A percentile compares a stretch with the other conserved stretches of the same genome.
Evolutionary conservation across 2,113 vertebrate species (phyloP).

Genomic region (Tyto alba): DNA sequence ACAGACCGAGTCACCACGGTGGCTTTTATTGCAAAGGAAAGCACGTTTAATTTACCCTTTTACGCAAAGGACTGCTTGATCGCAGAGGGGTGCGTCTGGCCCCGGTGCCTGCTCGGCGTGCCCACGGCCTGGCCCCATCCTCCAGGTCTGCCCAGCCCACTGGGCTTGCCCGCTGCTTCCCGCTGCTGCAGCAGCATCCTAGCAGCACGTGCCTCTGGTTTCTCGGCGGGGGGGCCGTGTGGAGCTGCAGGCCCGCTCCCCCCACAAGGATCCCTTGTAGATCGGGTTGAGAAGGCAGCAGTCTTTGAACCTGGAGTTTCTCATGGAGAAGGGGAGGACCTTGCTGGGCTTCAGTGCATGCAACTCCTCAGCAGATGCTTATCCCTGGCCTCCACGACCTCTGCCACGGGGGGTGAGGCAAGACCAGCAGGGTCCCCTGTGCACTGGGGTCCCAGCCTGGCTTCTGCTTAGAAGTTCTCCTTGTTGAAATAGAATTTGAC

Average conservation of each 20-base stretch:
- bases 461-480: slow-evolving; percentile 84
- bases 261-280: background rate
- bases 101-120: accelerated
- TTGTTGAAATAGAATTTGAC: slow-evolving; percentile 95
- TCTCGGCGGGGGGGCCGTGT: accelerated
- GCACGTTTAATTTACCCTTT: background rate
- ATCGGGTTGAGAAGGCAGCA: background rate
- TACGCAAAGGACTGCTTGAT: background rate
- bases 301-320: background rate
- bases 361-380: background rate
- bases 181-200: background rate
- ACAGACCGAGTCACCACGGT: accelerated
- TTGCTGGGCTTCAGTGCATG: background rate
- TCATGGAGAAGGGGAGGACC: background rate
- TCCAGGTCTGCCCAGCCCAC: background rate
- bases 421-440: background rate
- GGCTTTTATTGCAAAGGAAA: background rate
- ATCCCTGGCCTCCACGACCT: background rate
- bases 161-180: background rate
- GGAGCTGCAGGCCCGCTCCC: background rate
- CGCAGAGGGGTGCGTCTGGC: accelerated
- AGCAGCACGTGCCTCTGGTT: accelerated
- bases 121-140: background rate
- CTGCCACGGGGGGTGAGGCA: background rate
- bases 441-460: accelerated